Percentiles rank a stretch among this genome's conserved stretches.
Evolutionary conservation across 2,888 invertebrate genomes (phyloP).

Genomic region (Asteroscopus sphinx): DNA sequence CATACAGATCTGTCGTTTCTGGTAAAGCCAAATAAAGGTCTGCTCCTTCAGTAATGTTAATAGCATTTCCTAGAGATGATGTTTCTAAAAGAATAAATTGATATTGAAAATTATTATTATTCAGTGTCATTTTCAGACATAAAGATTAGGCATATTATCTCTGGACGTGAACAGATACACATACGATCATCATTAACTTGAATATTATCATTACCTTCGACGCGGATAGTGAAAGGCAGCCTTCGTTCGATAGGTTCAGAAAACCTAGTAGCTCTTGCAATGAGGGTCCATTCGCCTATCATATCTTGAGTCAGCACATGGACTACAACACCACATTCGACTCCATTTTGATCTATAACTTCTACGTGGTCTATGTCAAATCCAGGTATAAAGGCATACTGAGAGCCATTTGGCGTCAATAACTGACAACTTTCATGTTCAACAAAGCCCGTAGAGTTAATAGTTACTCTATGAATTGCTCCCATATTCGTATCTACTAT

Average conservation of each 20-base stretch:
- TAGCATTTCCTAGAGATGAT: conserved; percentile 26
- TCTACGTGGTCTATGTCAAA: conserved; percentile 65
- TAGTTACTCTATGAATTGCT: conserved; percentile 57
- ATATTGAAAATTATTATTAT: conserved; percentile 45
- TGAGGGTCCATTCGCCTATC: conserved; percentile 76
- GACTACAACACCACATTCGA: conserved; percentile 71
- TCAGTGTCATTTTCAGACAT: conserved; percentile 30
- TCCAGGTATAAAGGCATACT: conserved; percentile 64
- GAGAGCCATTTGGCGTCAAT: conserved; percentile 66
- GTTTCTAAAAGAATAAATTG: conserved; percentile 37
- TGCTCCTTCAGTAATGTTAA: conserved; percentile 67
- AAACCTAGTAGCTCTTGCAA: conserved; percentile 64
- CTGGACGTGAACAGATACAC: conserved; percentile 76
- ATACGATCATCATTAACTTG: conserved; percentile 55
- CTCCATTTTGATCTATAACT: conserved; percentile 51
- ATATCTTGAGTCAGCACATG: conserved; percentile 62
- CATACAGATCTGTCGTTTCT: conserved; percentile 57
- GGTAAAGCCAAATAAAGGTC: conserved; percentile 72
- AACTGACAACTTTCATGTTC: conserved; percentile 70
- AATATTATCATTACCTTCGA: conserved; percentile 76
- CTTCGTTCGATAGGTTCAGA: conserved; percentile 68
- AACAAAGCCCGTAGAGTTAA: conserved; percentile 41
- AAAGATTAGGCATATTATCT: conserved; percentile 67
- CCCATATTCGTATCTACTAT: conserved; percentile 52
- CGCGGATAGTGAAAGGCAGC: conserved; percentile 69